These are phyloP conservation scores for Pharmacophagus antenor DNA, from an alignment of 2,888 invertebrate genomes.

Conservation along the genomic window DNA sequence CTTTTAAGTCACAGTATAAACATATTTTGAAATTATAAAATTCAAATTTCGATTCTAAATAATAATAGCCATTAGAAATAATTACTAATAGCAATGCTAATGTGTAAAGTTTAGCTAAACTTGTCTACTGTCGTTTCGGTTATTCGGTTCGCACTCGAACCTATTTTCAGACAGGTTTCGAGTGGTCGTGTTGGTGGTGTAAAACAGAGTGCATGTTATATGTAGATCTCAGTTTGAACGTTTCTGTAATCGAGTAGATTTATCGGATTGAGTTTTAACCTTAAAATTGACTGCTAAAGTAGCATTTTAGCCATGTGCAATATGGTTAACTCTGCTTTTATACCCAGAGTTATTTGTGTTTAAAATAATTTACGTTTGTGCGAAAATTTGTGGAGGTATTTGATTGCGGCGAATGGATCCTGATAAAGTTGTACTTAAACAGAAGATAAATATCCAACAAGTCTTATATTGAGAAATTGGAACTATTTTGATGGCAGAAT, in stretches of 20 bases:
- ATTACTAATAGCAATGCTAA: background rate
- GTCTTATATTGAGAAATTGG: background rate
- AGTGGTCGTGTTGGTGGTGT: conserved; percentile 20
- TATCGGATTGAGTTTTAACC: conserved; percentile 16
- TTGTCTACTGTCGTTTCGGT: background rate
- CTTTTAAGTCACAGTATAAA: no score
- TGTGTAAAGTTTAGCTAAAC: background rate
- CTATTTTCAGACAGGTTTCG: conserved; percentile 26
- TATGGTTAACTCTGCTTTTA: conserved; percentile 1
- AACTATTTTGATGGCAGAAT: conserved; percentile 34
- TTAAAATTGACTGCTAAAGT: conserved; percentile 14
- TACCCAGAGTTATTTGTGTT: conserved; percentile 5
- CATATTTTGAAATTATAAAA: background rate
- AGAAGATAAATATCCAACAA: conserved; percentile 8
- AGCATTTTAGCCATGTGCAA: conserved; percentile 22
- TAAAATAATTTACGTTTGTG: conserved; percentile 15
- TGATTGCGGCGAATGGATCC: conserved; percentile 17
- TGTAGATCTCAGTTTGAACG: conserved; percentile 16
- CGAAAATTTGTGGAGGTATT: conserved; percentile 20
- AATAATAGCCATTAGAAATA: no score
- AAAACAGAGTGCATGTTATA: conserved; percentile 11
- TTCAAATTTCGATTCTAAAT: background rate
- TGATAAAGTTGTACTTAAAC: conserved; percentile 11
- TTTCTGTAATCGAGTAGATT: conserved; percentile 15
- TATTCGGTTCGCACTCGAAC: background rate